Conservation (phyloP, 2,888 invertebrate species). For the Spisula solida region DNA sequence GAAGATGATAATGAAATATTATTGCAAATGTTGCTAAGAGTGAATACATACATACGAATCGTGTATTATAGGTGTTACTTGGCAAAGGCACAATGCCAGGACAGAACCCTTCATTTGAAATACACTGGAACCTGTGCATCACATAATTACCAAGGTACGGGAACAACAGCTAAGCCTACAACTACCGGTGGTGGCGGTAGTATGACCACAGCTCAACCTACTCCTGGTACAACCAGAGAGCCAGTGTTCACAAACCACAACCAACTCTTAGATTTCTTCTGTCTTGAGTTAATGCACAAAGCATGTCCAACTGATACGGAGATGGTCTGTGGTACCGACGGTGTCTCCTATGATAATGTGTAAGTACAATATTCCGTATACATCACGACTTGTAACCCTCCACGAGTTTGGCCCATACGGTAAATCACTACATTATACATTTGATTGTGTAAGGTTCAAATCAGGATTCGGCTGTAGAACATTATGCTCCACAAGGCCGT, state of each 20-base stretch:
- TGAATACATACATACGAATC: too few species aligned
- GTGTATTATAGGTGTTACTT: slow-evolving; percentile 48
- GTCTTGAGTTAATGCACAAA: slow-evolving; percentile 62
- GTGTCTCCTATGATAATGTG: slow-evolving; percentile 57
- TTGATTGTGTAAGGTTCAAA: too few species aligned
- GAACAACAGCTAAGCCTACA: background rate
- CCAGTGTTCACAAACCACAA: slow-evolving; percentile 59
- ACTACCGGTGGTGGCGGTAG: background rate
- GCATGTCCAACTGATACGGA: slow-evolving; percentile 57
- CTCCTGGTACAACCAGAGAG: slow-evolving; percentile 40
- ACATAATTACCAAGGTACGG: background rate
- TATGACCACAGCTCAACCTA: background rate
- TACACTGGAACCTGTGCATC: background rate
- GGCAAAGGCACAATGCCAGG: slow-evolving; percentile 60
- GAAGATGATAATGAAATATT: too few species aligned
- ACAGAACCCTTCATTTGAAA: slow-evolving; percentile 25
- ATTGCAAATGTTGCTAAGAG: too few species aligned
- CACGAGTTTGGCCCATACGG: too few species aligned
- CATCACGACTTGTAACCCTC: too few species aligned
- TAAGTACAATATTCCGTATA: slow-evolving; percentile 20
- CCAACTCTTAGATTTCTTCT: slow-evolving; percentile 64
- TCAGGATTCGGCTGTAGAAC: too few species aligned
- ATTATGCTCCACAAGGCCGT: too few species aligned
- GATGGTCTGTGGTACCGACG: slow-evolving; percentile 54
- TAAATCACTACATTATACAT: too few species aligned